phyloP scores from a whole-genome alignment of 30 jellyfish, hydroid and myxozoan species.

The Turritopsis dohrnii region DNA sequence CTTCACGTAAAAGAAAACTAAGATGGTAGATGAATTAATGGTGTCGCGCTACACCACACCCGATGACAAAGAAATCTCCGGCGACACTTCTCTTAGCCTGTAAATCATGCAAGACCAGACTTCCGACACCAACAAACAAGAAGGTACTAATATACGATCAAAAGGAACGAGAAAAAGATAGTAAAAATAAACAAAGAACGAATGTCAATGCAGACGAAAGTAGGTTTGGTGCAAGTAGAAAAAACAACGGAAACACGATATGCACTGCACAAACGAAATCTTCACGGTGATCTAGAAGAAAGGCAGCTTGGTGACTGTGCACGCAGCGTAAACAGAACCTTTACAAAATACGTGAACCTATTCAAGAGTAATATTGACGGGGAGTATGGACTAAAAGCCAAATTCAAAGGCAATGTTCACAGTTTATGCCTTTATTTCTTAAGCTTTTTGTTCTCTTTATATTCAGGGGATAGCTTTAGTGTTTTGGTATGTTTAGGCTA shows the following conservation, averaged over 20 bases:
- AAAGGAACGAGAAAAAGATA: not conserved
- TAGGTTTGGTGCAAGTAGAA: not conserved
- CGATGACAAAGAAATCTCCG: not conserved
- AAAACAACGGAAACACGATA: not conserved
- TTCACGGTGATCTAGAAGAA: not conserved
- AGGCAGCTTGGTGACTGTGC: not conserved
- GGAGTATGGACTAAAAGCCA: not conserved
- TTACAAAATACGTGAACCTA: not conserved
- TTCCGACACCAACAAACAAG: not conserved
- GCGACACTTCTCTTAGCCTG: not conserved
- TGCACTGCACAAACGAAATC: not conserved
- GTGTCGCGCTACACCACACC: not conserved
- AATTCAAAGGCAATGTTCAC: not conserved
- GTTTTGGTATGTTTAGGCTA: not conserved
- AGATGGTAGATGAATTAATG: no score
- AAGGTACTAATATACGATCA: not conserved
- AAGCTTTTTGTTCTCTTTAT: not conserved
- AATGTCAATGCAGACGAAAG: not conserved
- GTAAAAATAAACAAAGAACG: not conserved
- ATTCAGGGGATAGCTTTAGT: not conserved
- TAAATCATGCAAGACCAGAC: not conserved
- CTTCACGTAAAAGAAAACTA: no score
- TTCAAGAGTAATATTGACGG: not conserved
- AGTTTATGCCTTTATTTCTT: not conserved
- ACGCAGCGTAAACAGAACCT: not conserved